phyloP scores from a whole-genome alignment of 2,113 vertebrate species.

The Macroglossus sobrinus region DNA sequence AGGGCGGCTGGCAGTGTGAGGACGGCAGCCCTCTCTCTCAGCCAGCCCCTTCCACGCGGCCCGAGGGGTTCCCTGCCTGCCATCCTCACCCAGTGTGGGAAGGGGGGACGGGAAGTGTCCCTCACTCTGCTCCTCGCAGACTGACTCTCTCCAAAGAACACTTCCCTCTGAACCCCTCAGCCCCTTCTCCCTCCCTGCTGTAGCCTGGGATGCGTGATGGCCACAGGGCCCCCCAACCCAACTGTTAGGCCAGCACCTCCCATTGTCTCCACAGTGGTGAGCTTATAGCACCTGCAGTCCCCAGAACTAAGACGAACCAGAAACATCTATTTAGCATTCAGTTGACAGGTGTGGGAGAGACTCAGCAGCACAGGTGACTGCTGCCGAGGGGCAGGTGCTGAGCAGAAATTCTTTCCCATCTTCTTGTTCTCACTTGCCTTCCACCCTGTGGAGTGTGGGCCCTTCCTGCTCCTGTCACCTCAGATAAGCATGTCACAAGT shows the following conservation, averaged over 20 bases:
- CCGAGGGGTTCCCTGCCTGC: background rate
- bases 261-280: background rate
- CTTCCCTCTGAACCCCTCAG: too few species aligned
- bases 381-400: background rate
- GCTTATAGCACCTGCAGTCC: background rate
- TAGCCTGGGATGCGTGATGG: background rate
- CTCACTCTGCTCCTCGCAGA: background rate
- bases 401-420: background rate
- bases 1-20: fast-evolving
- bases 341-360: too few species aligned
- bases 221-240: fast-evolving
- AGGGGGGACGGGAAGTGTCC: background rate
- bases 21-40: fast-evolving
- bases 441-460: background rate
- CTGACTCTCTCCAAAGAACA: background rate
- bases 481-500: background rate
- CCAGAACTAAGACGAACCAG: background rate
- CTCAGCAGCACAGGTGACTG: fast-evolving
- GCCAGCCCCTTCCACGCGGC: background rate
- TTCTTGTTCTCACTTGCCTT: background rate
- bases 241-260: background rate
- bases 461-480: background rate
- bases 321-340: background rate
- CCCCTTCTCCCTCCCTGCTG: background rate
- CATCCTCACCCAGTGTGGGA: background rate